Evolutionary conservation across 2,888 invertebrate genomes (phyloP), one percentile per base, ranked within the genome.

Genomic region (Zaprionus bogoriensis): DNA sequence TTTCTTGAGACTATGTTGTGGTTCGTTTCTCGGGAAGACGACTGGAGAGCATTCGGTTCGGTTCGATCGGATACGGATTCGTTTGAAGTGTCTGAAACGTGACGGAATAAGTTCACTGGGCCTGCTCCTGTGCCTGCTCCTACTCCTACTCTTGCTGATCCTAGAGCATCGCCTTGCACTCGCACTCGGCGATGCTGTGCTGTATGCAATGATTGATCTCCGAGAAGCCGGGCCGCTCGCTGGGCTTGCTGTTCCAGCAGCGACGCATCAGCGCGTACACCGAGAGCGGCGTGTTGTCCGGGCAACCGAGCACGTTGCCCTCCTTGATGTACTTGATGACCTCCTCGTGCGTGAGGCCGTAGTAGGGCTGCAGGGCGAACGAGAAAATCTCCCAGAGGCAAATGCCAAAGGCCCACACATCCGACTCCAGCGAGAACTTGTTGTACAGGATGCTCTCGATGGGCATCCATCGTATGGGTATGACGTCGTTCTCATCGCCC

Each of bases 381-480:
- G 98, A 96, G 91, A 98, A 98, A 88, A 98, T 97, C 92, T 99
- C 99, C 98, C 98, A 99, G 39, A 98, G 92, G 87, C 97, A 96
- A 14, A 99, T 97, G 50, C 98, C 99, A 92, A 96, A 99, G 10
- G 98, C 98, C 98, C 98, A 99, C 1, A 99, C 97, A 92, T 99
- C 99, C 9, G 98, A 97, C 90, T 98, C 98, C 66, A 97, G 93
- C 10, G 98, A 98, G 91, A 98, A 99, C 90, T 98, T 98, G 91
- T 98, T 98, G 90, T 98, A 98, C 52, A 98, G 92, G 90, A 99
- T 98, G 91, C 98, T 97, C 91, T 99, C 98, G 64, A 98, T 92
- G 19, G 98, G 98, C 98, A 99, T 98, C 99, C 99, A 99, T 89
- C 99, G 93, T 20, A 99, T 97, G 28, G 98, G 98, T 79, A 99